phyloP scores from a whole-genome alignment of 2,797 vertebrate species.

The Coregonus suidteri region DNA sequence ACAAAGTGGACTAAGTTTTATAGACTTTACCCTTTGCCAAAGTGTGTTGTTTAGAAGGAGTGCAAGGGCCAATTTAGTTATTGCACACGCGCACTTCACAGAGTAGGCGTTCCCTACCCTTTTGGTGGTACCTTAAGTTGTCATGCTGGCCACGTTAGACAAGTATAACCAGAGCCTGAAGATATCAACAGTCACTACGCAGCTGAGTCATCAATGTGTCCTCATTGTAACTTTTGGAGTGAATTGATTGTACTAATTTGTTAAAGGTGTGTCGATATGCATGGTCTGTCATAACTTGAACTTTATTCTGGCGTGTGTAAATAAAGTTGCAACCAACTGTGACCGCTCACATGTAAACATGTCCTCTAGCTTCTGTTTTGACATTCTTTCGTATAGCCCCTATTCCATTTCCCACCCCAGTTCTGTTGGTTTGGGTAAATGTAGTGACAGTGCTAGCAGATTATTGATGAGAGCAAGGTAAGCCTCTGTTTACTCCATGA shows the following conservation, averaged over 20 bases:
- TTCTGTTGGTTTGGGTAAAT: slow-evolving; percentile 15
- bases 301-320: background rate
- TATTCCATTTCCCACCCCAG: no score
- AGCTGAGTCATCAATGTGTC: no score
- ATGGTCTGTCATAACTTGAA: background rate
- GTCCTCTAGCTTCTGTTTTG: background rate
- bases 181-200: no score
- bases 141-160: no score
- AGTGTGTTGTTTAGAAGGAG: no score
- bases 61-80: no score
- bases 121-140: no score
- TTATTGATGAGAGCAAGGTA: background rate
- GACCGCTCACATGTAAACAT: background rate
- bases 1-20: no score
- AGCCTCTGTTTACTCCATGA: background rate
- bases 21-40: no score
- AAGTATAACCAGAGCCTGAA: no score
- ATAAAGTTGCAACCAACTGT: background rate
- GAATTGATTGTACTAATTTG: background rate
- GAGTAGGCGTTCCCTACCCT: no score
- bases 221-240: background rate
- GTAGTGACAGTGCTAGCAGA: slow-evolving; percentile 11
- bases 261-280: background rate
- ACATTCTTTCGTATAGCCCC: background rate
- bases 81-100: no score